These are phyloP conservation scores for Vanessa tameamea DNA, from an alignment of 1,140 invertebrate species.

Conservation along the genomic window DNA sequence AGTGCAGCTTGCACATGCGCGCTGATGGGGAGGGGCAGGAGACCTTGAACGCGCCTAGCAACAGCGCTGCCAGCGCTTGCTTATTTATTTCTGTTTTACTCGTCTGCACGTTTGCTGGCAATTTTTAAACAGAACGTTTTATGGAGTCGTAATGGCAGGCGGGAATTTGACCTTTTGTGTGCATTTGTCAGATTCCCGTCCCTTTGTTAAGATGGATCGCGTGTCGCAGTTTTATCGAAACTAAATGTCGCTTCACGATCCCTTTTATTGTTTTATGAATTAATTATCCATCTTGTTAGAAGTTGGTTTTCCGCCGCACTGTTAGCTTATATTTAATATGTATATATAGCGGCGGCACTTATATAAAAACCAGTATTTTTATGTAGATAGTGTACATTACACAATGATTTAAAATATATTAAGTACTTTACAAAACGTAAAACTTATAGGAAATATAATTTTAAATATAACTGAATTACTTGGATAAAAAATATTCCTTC, in stretches of 20 bases:
- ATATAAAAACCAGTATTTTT: no score
- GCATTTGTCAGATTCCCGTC: slow-evolving; percentile 28
- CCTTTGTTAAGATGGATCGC: slow-evolving; percentile 24
- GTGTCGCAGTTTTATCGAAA: slow-evolving; percentile 5
- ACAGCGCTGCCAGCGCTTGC: slow-evolving; percentile 55
- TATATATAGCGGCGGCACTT: no score
- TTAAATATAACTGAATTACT: no score
- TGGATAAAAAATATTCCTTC: no score
- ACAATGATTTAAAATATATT: no score
- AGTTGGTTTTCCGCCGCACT: background rate
- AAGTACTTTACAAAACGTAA: no score
- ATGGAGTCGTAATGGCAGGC: slow-evolving; percentile 53
- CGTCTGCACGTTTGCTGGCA: slow-evolving; percentile 59
- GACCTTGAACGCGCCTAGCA: slow-evolving; percentile 72
- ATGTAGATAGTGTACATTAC: no score
- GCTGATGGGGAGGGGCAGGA: slow-evolving; percentile 36
- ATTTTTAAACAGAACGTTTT: slow-evolving; percentile 59
- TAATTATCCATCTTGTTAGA: background rate
- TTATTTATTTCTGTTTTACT: slow-evolving; percentile 70
- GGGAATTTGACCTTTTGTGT: slow-evolving; percentile 37
- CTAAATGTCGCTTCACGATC: slow-evolving; percentile 6
- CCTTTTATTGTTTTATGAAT: slow-evolving; percentile 6
- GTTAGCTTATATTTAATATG: no score
- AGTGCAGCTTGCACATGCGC: slow-evolving; percentile 57
- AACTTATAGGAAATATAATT: no score